These are phyloP conservation scores for Toxonevra muliebris DNA, from an alignment of 2,888 invertebrate genomes.

Conservation along the genomic window DNA sequence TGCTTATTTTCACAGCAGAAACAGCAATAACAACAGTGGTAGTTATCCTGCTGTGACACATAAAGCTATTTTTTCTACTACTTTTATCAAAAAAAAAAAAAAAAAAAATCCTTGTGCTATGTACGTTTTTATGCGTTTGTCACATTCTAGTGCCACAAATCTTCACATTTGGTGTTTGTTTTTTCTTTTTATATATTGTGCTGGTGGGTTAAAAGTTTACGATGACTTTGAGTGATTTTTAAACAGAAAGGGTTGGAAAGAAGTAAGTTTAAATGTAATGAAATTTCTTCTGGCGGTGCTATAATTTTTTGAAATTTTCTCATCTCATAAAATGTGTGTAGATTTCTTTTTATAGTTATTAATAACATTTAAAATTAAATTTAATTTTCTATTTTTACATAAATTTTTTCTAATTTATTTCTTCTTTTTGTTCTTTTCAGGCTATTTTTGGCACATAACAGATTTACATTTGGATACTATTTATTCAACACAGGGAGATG, in stretches of 20 bases:
- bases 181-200: background rate
- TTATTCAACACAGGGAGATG: conserved; percentile 80
- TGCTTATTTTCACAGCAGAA: too few species aligned
- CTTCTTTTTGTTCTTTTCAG: conserved; percentile 72
- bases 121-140: too few species aligned
- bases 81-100: too few species aligned
- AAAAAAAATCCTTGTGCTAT: too few species aligned
- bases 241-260: background rate
- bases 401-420: background rate
- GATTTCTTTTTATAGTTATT: conserved; percentile 8
- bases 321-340: conserved; percentile 1
- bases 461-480: conserved; percentile 91
- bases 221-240: conserved; percentile 28
- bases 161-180: background rate
- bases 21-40: background rate
- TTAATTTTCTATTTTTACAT: background rate
- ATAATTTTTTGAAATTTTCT: background rate
- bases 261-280: too few species aligned
- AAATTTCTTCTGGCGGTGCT: too few species aligned
- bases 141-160: too few species aligned
- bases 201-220: conserved; percentile 17
- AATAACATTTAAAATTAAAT: conserved; percentile 9
- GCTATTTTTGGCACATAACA: conserved; percentile 95
- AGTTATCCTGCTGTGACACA: conserved; percentile 13
- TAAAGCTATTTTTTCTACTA: background rate